phyloP scores from a whole-genome alignment of 2,888 invertebrate genomes.

The Cyrtodaria siliqua region DNA sequence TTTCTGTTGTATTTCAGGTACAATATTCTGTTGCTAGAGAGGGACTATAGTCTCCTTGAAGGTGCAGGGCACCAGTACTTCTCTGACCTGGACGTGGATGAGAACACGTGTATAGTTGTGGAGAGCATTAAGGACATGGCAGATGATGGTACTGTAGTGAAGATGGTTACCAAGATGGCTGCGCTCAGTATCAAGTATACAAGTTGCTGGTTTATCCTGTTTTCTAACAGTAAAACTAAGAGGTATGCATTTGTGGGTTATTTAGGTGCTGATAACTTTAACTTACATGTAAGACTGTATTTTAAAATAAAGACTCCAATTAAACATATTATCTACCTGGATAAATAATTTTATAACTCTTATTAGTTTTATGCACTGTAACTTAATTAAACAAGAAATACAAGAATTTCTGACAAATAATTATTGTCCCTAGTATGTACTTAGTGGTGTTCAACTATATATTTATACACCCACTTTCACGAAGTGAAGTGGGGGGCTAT shows the following conservation, averaged over 20 bases:
- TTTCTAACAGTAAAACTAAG: conserved; percentile 25
- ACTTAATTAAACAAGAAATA: not conserved
- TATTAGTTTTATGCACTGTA: not conserved
- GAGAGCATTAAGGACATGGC: conserved; percentile 50
- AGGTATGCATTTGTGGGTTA: conserved; percentile 34
- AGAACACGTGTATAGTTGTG: conserved; percentile 67
- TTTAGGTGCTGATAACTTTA: no score
- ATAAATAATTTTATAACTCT: not conserved
- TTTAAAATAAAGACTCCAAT: no score
- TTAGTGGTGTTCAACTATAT: no score
- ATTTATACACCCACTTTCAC: no score
- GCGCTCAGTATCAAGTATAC: conserved; percentile 67
- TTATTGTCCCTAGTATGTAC: no score
- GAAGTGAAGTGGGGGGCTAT: no score
- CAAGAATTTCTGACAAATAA: no score
- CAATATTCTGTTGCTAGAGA: conserved; percentile 67
- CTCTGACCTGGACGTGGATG: conserved; percentile 74
- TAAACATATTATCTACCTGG: not conserved
- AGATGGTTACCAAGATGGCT: conserved; percentile 60
- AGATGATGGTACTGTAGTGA: conserved; percentile 60
- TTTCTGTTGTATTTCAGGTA: conserved; percentile 63
- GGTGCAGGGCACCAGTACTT: conserved; percentile 32
- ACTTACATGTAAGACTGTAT: no score
- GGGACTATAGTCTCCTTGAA: conserved; percentile 61
- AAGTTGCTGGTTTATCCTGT: conserved; percentile 69